Evolutionary conservation across 2,113 vertebrate genomes (phyloP).

Genomic region (Campylorhamphus procurvoides): DNA sequence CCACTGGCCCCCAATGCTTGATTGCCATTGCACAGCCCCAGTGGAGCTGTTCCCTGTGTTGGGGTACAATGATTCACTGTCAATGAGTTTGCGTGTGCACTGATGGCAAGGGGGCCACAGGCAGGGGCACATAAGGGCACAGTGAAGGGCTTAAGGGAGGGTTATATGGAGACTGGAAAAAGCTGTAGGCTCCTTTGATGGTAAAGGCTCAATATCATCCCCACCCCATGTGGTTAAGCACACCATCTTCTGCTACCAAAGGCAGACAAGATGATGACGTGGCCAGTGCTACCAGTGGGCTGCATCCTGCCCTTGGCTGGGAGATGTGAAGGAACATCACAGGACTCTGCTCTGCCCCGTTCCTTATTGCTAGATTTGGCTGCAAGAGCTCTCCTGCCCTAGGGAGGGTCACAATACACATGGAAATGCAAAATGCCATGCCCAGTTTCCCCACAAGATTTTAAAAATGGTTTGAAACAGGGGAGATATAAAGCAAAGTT

Average conservation of each 20-base stretch:
- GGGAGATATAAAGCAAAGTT: neutral
- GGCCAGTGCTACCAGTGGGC: neutral
- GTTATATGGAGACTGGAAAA: neutral
- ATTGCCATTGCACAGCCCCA: neutral
- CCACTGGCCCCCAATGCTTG: accelerated
- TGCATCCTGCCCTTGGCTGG: neutral
- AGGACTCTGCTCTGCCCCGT: neutral
- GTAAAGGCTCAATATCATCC: neutral
- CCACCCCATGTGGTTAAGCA: neutral
- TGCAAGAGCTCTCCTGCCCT: neutral
- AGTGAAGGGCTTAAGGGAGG: neutral
- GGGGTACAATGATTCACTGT: accelerated
- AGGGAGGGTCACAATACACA: neutral
- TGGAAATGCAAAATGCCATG: neutral
- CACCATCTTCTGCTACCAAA: neutral
- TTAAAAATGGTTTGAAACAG: neutral
- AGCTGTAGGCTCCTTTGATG: neutral
- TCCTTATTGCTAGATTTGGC: neutral
- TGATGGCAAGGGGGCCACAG: accelerated
- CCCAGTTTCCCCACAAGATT: neutral
- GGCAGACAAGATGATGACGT: neutral
- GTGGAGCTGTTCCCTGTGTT: accelerated
- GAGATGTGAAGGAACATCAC: neutral
- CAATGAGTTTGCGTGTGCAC: accelerated
- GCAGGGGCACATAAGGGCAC: neutral